phyloP scores from a whole-genome alignment of 2,888 invertebrate genomes.

The Idaea biselata region DNA sequence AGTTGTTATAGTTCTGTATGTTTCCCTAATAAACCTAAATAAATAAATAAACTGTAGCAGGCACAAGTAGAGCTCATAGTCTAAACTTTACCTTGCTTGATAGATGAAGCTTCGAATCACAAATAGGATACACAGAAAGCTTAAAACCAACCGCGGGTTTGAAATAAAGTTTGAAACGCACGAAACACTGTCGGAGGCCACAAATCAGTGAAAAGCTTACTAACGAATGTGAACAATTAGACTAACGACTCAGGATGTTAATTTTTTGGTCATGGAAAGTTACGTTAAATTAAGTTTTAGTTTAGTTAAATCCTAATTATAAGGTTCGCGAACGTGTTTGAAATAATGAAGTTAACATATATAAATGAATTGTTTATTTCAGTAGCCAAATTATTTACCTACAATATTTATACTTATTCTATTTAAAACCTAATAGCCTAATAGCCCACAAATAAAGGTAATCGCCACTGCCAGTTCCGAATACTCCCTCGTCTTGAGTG shows the following conservation, averaged over 20 bases:
- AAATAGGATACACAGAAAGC: too few relatives aligned
- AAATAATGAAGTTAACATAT: conserved; percentile 18
- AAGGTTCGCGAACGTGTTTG: conserved; percentile 21
- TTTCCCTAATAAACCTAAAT: too few relatives aligned
- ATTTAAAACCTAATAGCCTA: too few relatives aligned
- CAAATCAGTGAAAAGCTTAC: conserved; percentile 39
- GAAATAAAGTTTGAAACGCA: conserved; percentile 52
- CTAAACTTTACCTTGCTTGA: too few relatives aligned
- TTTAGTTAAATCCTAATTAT: conserved; percentile 22
- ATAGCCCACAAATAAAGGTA: too few relatives aligned
- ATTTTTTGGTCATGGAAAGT: conserved; percentile 18
- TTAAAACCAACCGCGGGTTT: conserved; percentile 30
- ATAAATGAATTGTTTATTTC: not conserved
- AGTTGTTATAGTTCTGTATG: too few relatives aligned
- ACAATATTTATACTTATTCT: too few relatives aligned
- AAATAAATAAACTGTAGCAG: too few relatives aligned
- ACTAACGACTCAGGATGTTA: conserved; percentile 22
- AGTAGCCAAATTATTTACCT: not conserved
- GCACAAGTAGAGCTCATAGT: too few relatives aligned
- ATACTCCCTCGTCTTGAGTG: too few relatives aligned
- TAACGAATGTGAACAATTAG: conserved; percentile 42
- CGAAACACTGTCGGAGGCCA: conserved; percentile 49
- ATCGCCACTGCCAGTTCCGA: too few relatives aligned
- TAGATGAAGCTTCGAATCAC: too few relatives aligned
- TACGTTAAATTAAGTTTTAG: conserved; percentile 19